Conservation (phyloP, 2,888 invertebrate species). For the Pegoplata infirma region DNA sequence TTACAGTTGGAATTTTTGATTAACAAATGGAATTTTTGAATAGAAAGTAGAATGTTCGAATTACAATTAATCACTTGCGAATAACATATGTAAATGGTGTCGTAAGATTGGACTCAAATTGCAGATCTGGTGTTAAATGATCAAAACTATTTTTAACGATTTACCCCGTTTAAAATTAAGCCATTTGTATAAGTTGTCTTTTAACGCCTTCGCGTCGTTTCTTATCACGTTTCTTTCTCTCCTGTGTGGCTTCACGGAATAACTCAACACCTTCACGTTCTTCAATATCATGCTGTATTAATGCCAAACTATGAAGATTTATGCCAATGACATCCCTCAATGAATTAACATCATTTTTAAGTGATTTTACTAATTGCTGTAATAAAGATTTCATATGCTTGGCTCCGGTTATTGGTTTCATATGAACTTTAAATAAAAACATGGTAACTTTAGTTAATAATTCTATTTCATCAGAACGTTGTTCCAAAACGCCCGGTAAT, state of each 20-base stretch:
- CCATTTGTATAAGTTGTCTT: conserved; percentile 71
- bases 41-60: no score
- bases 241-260: conserved; percentile 86
- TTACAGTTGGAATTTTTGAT: no score
- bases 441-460: conserved; percentile 86
- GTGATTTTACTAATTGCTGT: conserved; percentile 68
- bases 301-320: conserved; percentile 89
- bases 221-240: conserved; percentile 82
- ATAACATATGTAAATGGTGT: no score
- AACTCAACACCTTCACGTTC: conserved; percentile 86
- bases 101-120: no score
- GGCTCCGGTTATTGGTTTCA: conserved; percentile 87
- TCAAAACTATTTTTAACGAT: no score
- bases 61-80: no score
- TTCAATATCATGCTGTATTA: conserved; percentile 87
- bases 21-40: no score
- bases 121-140: no score
- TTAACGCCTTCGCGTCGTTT: conserved; percentile 71
- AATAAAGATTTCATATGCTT: conserved; percentile 81
- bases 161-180: no score
- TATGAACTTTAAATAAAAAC: conserved; percentile 87
- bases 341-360: conserved; percentile 70
- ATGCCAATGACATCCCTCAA: conserved; percentile 89
- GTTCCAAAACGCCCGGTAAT: conserved; percentile 83
- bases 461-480: conserved; percentile 86